phyloP scores from a whole-genome alignment of 2,888 invertebrate genomes.

The Macrosoma leucophasiata region DNA sequence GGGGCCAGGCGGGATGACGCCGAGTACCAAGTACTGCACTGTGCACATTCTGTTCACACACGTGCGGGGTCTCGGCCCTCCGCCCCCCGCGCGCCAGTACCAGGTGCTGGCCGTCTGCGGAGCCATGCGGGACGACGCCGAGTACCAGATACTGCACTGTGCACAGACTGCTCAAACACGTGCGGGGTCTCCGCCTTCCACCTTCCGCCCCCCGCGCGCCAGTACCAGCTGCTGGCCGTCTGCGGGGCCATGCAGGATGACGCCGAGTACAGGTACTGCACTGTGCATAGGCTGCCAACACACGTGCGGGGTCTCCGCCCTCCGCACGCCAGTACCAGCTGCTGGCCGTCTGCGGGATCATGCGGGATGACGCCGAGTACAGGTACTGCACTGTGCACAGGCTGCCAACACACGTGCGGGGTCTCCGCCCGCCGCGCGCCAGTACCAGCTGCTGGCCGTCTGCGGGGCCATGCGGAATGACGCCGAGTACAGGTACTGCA shows the following conservation, averaged over 20 bases:
- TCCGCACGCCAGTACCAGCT: no score
- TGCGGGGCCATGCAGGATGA: conserved; percentile 83
- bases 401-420: conserved; percentile 82
- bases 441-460: conserved; percentile 91
- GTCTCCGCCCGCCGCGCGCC: conserved; percentile 86
- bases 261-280: conserved; percentile 82
- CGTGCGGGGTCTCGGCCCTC: conserved; percentile 84
- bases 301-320: no score
- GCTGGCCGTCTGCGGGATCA: no score
- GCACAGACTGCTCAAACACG: no score
- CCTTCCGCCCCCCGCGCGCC: conserved; percentile 88
- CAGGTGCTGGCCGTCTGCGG: conserved; percentile 89
- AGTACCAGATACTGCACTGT: conserved; percentile 89
- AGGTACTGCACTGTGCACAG: conserved; percentile 42
- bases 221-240: conserved; percentile 91
- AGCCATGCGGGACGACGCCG: conserved; percentile 80
- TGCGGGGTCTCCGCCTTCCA: no score
- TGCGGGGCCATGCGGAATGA: conserved; percentile 83
- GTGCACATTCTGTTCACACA: no score
- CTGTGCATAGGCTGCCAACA: no score
- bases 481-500: conserved; percentile 82
- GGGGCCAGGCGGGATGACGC: conserved; percentile 83
- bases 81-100: conserved; percentile 90
- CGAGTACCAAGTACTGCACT: conserved; percentile 80
- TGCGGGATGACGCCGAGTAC: no score